Base-by-base conservation (phyloP, 2,797 vertebrate genomes). In the Erethizon dorsatum region DNA sequence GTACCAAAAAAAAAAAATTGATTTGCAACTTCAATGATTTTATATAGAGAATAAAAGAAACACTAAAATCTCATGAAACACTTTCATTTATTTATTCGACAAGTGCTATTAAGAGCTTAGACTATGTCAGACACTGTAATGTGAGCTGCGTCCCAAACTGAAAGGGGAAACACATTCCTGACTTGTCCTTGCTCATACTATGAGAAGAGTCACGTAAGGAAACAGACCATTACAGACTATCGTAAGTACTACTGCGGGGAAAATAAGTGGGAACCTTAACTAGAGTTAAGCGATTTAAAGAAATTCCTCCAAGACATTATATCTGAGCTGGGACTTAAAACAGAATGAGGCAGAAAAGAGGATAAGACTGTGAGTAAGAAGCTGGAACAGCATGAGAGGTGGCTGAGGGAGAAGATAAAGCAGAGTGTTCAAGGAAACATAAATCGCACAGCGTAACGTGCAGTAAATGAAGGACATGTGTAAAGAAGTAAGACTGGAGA, bases 41-140 rank as follows among this genome's bases (percentile, higher is more conserved):
- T 45, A 90, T 65, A 89, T 14, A 77, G 6, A n/a, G 45, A 84
- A 92, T 59, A 56, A 94, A 96, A 54, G 63, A 45, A 77, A 84
- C 92, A 83, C 57, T 85, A 78, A 87, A 93, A 93, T 87, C 37
- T 90, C 59, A 95, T 73, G 10, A 93, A 95, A 84, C 65, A n/a
- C 18, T 93, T 73, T 28, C 33, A 79, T 73, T 92, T 77, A 90
- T 77, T 87, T 94, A 92, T 73, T 94, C 52, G 79, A 7, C 28
- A 73, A 73, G 14, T 67, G 11, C 31, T 87, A 45, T 65, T 88
- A 93, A 87, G 41, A 89, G 3, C 24, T 37, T 78, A 78, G 33
- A 73, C 4, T 78, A 20, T 13, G 1, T 54, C 56, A 96, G 41
- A 1, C 33, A 89, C 13, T 18, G 4, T 45, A 50, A 52, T 45